phyloP scores from a whole-genome alignment of 2,113 vertebrate species.

The Calyptomena viridis region DNA sequence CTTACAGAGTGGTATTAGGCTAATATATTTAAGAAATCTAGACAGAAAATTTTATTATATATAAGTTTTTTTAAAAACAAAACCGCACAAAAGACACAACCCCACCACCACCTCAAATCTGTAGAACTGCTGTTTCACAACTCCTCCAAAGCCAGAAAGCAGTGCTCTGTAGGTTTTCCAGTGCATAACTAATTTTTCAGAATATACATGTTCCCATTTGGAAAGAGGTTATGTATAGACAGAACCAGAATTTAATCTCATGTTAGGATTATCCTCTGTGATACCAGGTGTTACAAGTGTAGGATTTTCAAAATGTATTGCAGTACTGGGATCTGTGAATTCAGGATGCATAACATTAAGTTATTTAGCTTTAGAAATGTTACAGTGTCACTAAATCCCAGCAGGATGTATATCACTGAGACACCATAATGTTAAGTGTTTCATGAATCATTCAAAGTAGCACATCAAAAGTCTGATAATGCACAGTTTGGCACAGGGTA shows the following conservation, averaged over 20 bases:
- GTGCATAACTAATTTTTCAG: background rate
- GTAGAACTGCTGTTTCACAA: background rate
- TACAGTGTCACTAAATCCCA: background rate
- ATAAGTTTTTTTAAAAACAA: background rate
- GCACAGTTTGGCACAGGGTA: background rate
- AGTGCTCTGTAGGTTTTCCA: background rate
- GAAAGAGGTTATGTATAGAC: background rate
- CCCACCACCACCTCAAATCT: background rate
- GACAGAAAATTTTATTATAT: background rate
- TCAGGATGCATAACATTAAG: background rate
- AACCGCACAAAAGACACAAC: rapidly evolving
- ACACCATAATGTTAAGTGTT: background rate
- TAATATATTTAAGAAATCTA: background rate
- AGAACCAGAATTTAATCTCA: background rate
- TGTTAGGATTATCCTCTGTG: background rate
- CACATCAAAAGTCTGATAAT: background rate
- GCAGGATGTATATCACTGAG: background rate
- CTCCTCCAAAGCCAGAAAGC: background rate
- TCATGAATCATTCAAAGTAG: background rate
- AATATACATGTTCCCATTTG: background rate
- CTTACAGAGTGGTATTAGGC: background rate
- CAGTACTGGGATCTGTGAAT: background rate
- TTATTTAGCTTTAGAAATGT: background rate
- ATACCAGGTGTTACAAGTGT: background rate
- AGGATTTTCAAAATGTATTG: background rate